phyloP scores from a whole-genome alignment of 2,797 vertebrate genomes.

The Danio aesculapii region DNA sequence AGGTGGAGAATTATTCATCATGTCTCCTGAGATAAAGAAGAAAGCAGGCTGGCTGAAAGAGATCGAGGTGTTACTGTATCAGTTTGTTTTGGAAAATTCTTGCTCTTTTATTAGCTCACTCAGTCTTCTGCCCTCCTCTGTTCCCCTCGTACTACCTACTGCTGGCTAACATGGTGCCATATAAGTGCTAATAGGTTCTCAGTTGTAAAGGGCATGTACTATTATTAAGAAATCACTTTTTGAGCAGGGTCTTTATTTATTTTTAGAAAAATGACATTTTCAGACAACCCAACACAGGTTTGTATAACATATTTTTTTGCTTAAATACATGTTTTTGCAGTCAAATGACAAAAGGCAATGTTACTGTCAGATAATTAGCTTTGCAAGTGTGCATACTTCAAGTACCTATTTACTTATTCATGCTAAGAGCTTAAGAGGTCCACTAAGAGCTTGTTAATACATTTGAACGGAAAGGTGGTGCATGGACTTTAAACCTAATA shows the following conservation, averaged over 20 bases:
- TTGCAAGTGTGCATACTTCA: not conserved
- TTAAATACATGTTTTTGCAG: no score
- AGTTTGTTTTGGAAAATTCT: conserved; percentile 17
- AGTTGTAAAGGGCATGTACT: not conserved
- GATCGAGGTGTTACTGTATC: not conserved
- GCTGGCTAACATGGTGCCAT: conserved; percentile 1
- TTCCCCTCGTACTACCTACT: conserved; percentile 15
- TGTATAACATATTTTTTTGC: not conserved
- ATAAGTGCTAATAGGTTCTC: not conserved
- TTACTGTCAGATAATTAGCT: not conserved
- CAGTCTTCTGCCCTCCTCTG: not conserved
- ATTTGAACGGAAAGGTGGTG: not conserved
- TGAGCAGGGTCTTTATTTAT: not conserved
- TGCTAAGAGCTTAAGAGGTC: conserved; percentile 2
- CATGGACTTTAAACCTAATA: conserved; percentile 7
- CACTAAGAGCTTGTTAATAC: conserved; percentile 4
- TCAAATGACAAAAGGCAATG: not conserved
- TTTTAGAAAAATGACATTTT: not conserved
- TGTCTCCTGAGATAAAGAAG: conserved; percentile 9
- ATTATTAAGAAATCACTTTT: not conserved
- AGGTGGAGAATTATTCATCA: not conserved
- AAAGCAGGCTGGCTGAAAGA: not conserved
- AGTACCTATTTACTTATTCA: conserved; percentile 29
- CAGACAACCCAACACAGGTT: not conserved
- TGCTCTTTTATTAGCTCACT: not conserved